A percentile compares a stretch with the other conserved stretches of the same genome.
These are phyloP conservation scores for Kradibia gibbosae DNA, from an alignment of 1,140 invertebrate species.

Conservation along the genomic window DNA sequence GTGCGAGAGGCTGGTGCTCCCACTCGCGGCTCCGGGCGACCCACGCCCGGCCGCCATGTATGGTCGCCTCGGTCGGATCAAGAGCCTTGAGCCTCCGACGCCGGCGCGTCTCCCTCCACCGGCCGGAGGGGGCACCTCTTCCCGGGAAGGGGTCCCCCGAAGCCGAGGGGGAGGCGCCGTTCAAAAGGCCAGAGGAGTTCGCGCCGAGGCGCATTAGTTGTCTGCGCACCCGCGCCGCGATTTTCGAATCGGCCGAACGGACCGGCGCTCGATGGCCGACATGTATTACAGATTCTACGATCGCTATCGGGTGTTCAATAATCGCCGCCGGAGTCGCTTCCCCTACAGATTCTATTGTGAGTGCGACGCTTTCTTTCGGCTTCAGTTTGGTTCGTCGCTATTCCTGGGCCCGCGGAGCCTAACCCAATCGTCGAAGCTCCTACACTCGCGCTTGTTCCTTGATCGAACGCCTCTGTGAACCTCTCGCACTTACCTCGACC, in stretches of 20 bases:
- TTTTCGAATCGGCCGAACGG: neutral
- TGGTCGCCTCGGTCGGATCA: conserved; percentile 27
- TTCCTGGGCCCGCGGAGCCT: neutral
- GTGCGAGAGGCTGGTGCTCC: conserved; percentile 34
- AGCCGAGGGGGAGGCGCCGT: neutral
- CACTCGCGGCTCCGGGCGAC: conserved; percentile 7
- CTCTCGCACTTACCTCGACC: too few relatives aligned
- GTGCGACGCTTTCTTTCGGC: conserved; percentile 45
- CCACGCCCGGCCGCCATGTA: conserved; percentile 27
- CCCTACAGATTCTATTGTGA: conserved; percentile 71
- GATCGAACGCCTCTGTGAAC: neutral
- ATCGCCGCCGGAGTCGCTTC: conserved; percentile 62
- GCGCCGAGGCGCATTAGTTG: neutral
- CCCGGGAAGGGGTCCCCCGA: neutral
- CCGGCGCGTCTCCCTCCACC: conserved; percentile 20
- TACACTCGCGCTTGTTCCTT: too few relatives aligned
- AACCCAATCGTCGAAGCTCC: neutral
- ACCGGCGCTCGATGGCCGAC: conserved; percentile 6
- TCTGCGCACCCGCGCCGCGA: neutral
- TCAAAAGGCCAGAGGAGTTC: conserved; percentile 18
- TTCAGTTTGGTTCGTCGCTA: neutral
- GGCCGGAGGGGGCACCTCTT: neutral
- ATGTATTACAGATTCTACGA: conserved; percentile 71
- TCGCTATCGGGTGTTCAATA: conserved; percentile 68
- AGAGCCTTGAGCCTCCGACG: conserved; percentile 23